A percentile compares a stretch with the other conserved stretches of the same genome.
These are phyloP conservation scores for Hanleya hanleyi DNA, from an alignment of 2,888 invertebrate species.

Conservation along the genomic window DNA sequence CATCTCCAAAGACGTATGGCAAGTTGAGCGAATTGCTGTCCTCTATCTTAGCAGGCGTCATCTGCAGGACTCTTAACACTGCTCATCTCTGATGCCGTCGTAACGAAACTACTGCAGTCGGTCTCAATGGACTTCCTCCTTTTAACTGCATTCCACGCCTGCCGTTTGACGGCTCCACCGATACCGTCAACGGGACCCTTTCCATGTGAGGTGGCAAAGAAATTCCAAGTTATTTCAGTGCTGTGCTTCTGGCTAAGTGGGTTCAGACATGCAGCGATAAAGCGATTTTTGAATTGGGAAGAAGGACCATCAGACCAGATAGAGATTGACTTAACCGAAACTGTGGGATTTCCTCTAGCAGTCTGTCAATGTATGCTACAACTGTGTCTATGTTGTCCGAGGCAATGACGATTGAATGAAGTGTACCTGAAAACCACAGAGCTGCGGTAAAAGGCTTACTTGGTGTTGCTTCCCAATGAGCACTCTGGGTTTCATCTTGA, in stretches of 20 bases:
- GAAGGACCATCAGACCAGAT: conserved; percentile 29
- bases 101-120: conserved; percentile 18
- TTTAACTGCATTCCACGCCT: conserved; percentile 13
- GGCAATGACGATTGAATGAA: neutral
- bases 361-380: conserved; percentile 17
- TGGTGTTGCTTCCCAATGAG: neutral
- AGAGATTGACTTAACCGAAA: conserved; percentile 2
- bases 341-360: conserved; percentile 11
- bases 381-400: conserved; percentile 11
- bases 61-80: too few relatives aligned
- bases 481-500: too few relatives aligned
- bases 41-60: too few relatives aligned
- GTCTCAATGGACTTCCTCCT: conserved; percentile 14
- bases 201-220: conserved; percentile 18
- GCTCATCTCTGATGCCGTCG: too few relatives aligned
- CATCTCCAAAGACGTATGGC: too few relatives aligned
- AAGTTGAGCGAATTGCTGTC: too few relatives aligned
- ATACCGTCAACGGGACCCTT: conserved; percentile 27
- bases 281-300: conserved; percentile 24
- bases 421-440: neutral
- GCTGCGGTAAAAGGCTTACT: neutral
- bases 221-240: too few relatives aligned
- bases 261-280: conserved; percentile 8
- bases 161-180: conserved; percentile 22
- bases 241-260: conserved; percentile 16